A percentile compares a stretch with the other conserved stretches of the same genome.
These are phyloP conservation scores for Crypturellus undulatus DNA, from an alignment of 2,113 vertebrate species.

Conservation along the genomic window DNA sequence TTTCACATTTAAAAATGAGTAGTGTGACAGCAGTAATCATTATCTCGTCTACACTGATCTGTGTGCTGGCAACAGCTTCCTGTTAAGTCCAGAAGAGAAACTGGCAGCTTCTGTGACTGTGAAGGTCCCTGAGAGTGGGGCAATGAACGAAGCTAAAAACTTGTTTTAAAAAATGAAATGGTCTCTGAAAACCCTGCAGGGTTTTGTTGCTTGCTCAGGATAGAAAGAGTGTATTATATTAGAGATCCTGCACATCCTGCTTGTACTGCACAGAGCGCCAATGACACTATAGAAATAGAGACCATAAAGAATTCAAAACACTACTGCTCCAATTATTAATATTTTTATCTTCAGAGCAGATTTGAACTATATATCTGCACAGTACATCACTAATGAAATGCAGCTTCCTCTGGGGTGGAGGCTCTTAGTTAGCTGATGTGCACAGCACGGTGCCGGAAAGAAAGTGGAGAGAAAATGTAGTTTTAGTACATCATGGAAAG, in stretches of 20 bases:
- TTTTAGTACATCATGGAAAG: constrained; percentile 48
- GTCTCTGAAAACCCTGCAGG: background rate
- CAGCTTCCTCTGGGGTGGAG: constrained; percentile 52
- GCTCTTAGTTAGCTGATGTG: constrained; percentile 59
- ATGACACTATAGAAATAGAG: background rate
- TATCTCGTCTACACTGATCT: constrained; percentile 40
- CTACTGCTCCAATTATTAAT: constrained; percentile 45
- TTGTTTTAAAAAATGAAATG: constrained; percentile 34
- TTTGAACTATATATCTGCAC: background rate
- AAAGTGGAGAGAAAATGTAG: constrained; percentile 47
- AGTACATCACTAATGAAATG: constrained; percentile 51
- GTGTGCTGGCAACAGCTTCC: constrained; percentile 27
- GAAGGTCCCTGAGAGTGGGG: constrained; percentile 6
- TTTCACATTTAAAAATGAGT: constrained; percentile 52
- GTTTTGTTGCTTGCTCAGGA: constrained; percentile 14
- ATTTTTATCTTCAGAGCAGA: constrained; percentile 54
- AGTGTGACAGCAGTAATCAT: constrained; percentile 60
- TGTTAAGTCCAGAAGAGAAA: constrained; percentile 36
- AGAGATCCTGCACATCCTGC: background rate
- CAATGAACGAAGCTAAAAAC: constrained; percentile 50
- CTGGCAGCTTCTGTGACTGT: background rate
- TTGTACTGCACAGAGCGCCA: background rate
- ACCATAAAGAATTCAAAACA: constrained; percentile 30
- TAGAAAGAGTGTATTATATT: background rate
- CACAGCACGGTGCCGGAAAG: constrained; percentile 56